phyloP scores from a whole-genome alignment of 2,888 invertebrate genomes.

The Drosophila diplacantha region DNA sequence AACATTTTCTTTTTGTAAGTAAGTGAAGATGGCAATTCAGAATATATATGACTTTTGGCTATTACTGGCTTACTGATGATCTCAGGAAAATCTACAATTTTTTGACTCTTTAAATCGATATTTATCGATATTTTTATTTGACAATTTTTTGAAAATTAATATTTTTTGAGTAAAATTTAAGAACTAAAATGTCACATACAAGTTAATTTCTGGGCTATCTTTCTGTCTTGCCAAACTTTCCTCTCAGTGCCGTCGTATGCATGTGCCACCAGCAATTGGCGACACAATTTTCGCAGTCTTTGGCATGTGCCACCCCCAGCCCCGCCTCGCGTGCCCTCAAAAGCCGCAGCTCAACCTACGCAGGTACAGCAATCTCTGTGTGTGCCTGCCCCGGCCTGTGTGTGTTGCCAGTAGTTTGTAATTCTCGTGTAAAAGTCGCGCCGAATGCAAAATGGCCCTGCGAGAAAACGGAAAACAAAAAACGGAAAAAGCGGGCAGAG shows the following conservation, averaged over 20 bases:
- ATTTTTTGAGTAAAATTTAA: too few relatives aligned
- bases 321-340: neutral
- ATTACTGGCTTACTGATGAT: too few relatives aligned
- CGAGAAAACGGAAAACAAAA: constrained; percentile 39
- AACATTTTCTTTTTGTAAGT: too few relatives aligned
- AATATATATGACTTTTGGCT: too few relatives aligned
- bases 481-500: constrained; percentile 4
- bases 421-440: constrained; percentile 72
- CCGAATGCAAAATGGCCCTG: constrained; percentile 70
- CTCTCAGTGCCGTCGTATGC: constrained; percentile 1
- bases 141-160: too few relatives aligned
- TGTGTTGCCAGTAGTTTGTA: constrained; percentile 69
- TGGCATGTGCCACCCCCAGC: constrained; percentile 56
- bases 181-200: neutral
- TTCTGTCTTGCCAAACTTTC: neutral
- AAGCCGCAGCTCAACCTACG: constrained; percentile 50
- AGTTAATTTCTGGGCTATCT: neutral
- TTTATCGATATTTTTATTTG: too few relatives aligned
- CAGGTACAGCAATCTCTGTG: constrained; percentile 43
- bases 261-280: constrained; percentile 51
- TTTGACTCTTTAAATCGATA: too few relatives aligned
- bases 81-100: too few relatives aligned
- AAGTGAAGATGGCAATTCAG: too few relatives aligned
- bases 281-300: constrained; percentile 67
- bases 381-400: neutral